Evolutionary conservation across 2,888 invertebrate genomes (phyloP).

Genomic region (Hemaris fuciformis): DNA sequence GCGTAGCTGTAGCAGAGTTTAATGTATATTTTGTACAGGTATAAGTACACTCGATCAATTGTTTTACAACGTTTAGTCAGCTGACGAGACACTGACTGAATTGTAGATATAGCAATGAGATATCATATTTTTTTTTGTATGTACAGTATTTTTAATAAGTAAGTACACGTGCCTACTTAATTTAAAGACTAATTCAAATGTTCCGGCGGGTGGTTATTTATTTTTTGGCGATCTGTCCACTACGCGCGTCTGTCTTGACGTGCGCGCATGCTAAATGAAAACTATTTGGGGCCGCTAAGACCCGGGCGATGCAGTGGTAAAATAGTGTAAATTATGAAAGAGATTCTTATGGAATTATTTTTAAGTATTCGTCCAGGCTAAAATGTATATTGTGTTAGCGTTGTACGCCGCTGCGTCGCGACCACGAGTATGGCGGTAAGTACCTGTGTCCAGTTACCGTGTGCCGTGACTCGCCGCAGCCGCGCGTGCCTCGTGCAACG

Average conservation of each 20-base stretch:
- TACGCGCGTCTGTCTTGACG: neutral
- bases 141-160: conserved; percentile 25
- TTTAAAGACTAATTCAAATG: conserved; percentile 20
- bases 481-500: neutral
- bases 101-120: conserved; percentile 23
- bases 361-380: neutral
- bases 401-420: neutral
- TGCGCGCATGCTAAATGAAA: neutral
- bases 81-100: conserved; percentile 25
- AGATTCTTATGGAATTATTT: conserved; percentile 1
- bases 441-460: neutral
- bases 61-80: conserved; percentile 22
- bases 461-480: neutral
- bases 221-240: neutral
- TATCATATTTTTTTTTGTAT: conserved; percentile 17
- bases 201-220: neutral
- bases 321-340: neutral
- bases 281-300: neutral
- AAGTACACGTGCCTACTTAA: conserved; percentile 37
- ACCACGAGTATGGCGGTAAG: neutral
- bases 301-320: neutral
- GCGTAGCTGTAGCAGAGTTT: conserved; percentile 6
- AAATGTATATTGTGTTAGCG: neutral
- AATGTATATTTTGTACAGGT: conserved; percentile 33
- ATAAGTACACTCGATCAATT: conserved; percentile 17